Base-by-base conservation (phyloP, 2,797 vertebrate species). In the Amniataba percoides region DNA sequence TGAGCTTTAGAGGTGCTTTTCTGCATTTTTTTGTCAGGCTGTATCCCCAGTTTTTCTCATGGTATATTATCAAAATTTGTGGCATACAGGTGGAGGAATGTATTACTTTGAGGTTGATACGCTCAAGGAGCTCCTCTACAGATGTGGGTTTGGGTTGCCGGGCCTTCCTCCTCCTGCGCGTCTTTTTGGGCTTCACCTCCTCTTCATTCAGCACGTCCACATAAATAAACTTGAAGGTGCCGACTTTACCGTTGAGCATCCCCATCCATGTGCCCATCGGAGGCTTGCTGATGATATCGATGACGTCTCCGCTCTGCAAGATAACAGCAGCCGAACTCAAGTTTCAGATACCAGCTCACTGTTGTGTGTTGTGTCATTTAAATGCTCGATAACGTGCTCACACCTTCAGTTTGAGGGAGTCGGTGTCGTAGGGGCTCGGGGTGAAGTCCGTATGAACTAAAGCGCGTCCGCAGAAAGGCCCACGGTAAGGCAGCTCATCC, bases 201-300 rank as follows among this genome's bases (percentile, higher is more conserved):
- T 98, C 97, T 70, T 99, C 96, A 2, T 95, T 97, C 77, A 99
- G 92, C 61, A 98, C 97, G 0, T 99, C 97, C 93, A 99, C 97
- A 1, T 99, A 99, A 83, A 99, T 98, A 86, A 99, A 99, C 89
- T 99, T 99, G 94, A 99, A 99, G 1, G 98, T 99, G 81, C 98
- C 98, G 3, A 99, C 98, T 89, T 99, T 99, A 72, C 98, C 98
- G 87, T 96, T 97, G 80, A 99, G 81, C 79, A 99, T 95, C 16
- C 98, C 98, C 98, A 99, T 99, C 98, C 98, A 99, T 3, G 98
- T 99, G 1, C 98, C 98, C 97, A 99, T 99, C 8, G 98, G 98
- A 0, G 98, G 98, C 81, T 99, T 99, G 89, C 98, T 99, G 87
- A 99, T 99, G 85, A 99, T 96, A 25, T 99, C 98, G 6, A 99